Percentiles rank a stretch among this genome's conserved stretches.
Conservation (phyloP, 2,888 invertebrate genomes). For the Trilocha varians region DNA sequence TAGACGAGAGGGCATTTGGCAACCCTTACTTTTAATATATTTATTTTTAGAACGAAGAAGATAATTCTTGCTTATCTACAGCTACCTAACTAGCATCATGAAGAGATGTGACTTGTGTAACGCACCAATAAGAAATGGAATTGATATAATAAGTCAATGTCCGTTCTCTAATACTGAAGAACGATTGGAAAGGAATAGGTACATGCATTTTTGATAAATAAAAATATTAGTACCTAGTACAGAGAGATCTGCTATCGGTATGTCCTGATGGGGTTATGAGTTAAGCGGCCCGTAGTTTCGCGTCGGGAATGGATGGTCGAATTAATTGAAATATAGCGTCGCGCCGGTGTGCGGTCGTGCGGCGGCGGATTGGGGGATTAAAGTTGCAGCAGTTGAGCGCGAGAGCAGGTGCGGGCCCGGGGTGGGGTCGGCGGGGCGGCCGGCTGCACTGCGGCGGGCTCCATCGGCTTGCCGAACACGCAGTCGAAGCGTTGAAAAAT, state of each 20-base stretch:
- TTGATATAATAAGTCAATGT: too few species aligned
- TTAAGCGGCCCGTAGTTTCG: conserved; percentile 50
- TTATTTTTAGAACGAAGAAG: too few species aligned
- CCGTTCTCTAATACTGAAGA: too few species aligned
- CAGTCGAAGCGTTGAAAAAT: conserved; percentile 65
- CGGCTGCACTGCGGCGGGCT: conserved; percentile 38
- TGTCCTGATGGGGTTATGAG: conserved; percentile 38
- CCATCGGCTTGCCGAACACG: conserved; percentile 59
- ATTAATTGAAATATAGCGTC: conserved; percentile 70
- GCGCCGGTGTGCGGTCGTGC: conserved; percentile 56
- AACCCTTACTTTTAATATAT: too few species aligned
- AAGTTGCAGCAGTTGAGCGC: conserved; percentile 58
- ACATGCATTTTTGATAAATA: too few species aligned
- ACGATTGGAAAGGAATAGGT: too few species aligned
- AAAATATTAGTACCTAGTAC: neutral
- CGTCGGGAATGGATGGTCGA: conserved; percentile 57
- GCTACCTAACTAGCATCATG: too few species aligned
- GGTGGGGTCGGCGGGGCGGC: conserved; percentile 16
- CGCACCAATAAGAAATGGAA: too few species aligned
- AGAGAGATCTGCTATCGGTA: neutral
- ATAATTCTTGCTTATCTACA: too few species aligned
- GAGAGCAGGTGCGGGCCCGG: conserved; percentile 45
- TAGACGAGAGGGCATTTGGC: too few species aligned
- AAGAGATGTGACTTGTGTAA: too few species aligned
- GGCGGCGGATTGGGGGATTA: conserved; percentile 62